Percentiles rank a stretch among this genome's conserved stretches.
Evolutionary conservation across 2,797 vertebrate species (phyloP).

Genomic region (Peromyscus eremicus): DNA sequence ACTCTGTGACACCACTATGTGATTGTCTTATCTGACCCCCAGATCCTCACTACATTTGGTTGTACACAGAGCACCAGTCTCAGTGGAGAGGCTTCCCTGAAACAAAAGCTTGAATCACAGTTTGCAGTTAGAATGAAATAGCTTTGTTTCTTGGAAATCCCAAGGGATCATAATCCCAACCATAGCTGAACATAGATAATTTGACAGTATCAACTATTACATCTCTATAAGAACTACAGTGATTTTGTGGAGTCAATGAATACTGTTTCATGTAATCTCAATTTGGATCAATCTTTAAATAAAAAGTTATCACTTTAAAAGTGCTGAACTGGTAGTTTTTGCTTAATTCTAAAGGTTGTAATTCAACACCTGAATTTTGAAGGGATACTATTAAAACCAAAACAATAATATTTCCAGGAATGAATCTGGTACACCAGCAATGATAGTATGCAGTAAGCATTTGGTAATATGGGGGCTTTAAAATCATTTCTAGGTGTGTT

Average conservation of each 20-base stretch:
- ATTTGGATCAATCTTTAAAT: neutral
- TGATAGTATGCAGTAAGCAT: no score
- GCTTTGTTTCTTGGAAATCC: neutral
- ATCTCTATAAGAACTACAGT: no score
- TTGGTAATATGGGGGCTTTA: fast-evolving
- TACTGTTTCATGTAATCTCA: neutral
- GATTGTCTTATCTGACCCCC: fast-evolving
- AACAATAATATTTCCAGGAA: neutral
- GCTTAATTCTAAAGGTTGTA: neutral
- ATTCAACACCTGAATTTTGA: neutral
- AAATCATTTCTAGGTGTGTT: neutral
- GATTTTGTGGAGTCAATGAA: neutral
- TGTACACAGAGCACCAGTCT: fast-evolving
- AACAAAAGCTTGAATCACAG: neutral
- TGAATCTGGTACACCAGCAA: neutral
- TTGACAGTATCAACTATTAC: no score
- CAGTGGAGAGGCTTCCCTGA: neutral
- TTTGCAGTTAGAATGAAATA: neutral
- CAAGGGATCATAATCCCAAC: fast-evolving
- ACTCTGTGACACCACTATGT: neutral
- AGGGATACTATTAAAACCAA: neutral
- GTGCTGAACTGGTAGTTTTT: neutral
- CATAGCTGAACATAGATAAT: no score
- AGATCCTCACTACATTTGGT: fast-evolving
- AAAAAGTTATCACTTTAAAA: neutral